Conservation (phyloP, 2,113 vertebrate genomes). For the Microcebus jonahi region DNA sequence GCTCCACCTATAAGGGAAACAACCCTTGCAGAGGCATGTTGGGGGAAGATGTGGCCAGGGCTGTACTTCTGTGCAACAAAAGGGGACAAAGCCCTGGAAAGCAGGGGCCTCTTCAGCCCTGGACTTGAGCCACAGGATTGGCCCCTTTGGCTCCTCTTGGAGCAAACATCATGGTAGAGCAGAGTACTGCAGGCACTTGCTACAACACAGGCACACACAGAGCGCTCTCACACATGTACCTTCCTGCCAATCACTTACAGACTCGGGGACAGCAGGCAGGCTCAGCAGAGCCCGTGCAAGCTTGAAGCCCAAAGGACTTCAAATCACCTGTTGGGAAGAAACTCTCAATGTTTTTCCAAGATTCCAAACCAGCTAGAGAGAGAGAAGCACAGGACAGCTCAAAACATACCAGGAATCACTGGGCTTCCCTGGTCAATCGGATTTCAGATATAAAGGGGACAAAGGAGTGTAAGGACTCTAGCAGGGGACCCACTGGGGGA, state of each 20-base stretch:
- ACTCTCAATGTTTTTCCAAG: not conserved
- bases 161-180: not conserved
- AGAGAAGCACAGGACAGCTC: not conserved
- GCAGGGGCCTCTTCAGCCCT: not conserved
- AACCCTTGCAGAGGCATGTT: not conserved
- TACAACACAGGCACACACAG: too few relatives aligned
- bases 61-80: too few relatives aligned
- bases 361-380: not conserved
- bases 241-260: not conserved
- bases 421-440: not conserved
- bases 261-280: not conserved
- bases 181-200: fast-evolving
- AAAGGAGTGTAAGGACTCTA: not conserved
- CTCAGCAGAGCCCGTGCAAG: not conserved
- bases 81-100: too few relatives aligned
- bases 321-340: not conserved
- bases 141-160: not conserved
- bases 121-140: not conserved
- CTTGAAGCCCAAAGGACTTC: not conserved
- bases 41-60: not conserved
- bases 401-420: not conserved
- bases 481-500: not conserved
- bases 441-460: not conserved
- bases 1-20: not conserved
- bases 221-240: not conserved